A percentile compares a stretch with the other conserved stretches of the same genome.
phyloP scores from a whole-genome alignment of 2,113 vertebrate genomes.

The Anolis sagrei region DNA sequence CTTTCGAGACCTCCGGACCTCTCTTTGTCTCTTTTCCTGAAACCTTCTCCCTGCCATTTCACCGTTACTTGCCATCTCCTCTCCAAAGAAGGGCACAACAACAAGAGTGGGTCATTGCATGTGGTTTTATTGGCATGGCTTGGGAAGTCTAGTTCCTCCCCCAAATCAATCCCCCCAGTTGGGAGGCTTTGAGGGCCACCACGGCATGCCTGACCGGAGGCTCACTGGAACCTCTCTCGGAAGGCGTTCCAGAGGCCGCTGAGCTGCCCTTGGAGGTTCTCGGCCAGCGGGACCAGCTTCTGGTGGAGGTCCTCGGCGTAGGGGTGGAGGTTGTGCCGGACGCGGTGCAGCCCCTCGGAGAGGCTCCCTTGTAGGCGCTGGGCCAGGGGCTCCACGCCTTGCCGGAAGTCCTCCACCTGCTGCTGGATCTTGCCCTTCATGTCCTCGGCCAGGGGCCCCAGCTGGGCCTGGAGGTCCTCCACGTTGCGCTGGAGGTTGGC shows the following conservation, averaged over 20 bases:
- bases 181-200: no score
- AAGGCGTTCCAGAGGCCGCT: slow-evolving; percentile 63
- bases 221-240: slow-evolving; percentile 43
- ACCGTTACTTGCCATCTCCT: no score
- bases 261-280: slow-evolving; percentile 62
- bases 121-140: no score
- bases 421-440: slow-evolving; percentile 69
- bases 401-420: slow-evolving; percentile 71
- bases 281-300: slow-evolving; percentile 69
- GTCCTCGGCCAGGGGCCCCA: slow-evolving; percentile 67
- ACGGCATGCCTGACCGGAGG: no score
- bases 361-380: slow-evolving; percentile 67
- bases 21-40: no score
- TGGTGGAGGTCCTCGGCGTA: slow-evolving; percentile 67
- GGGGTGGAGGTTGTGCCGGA: slow-evolving; percentile 57
- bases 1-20: no score
- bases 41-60: no score
- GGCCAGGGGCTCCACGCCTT: slow-evolving; percentile 63
- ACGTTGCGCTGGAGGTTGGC: slow-evolving; percentile 66
- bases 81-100: no score
- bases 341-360: slow-evolving; percentile 60
- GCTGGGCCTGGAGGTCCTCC: slow-evolving; percentile 63
- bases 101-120: no score
- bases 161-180: no score
- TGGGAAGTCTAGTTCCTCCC: no score